Evolutionary conservation across 2,888 invertebrate genomes (phyloP).

Genomic region (Phragmatobia fuliginosa): DNA sequence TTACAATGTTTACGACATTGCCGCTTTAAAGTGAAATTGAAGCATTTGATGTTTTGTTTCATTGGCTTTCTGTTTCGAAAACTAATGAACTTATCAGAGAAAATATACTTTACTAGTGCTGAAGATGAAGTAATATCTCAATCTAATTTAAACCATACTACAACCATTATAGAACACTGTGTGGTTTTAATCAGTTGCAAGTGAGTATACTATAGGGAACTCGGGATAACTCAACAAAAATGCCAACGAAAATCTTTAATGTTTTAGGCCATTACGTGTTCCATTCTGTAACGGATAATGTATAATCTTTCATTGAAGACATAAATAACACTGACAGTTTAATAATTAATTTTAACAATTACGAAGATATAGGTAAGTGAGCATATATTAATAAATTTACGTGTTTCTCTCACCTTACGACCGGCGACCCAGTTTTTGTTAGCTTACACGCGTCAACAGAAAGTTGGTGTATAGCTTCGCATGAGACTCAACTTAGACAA

Average conservation of each 20-base stretch:
- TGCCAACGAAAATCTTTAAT: not conserved
- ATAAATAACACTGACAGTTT: not conserved
- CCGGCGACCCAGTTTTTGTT: slow-evolving; percentile 24
- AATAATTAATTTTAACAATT: not conserved
- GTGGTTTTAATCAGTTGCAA: not conserved
- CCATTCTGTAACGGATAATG: not conserved
- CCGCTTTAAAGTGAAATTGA: not conserved
- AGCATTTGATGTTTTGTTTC: not conserved
- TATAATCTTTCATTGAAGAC: not conserved
- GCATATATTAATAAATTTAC: not conserved
- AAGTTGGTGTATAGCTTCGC: not conserved
- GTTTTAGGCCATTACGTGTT: not conserved
- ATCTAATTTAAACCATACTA: not conserved
- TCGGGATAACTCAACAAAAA: not conserved
- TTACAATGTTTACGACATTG: not conserved
- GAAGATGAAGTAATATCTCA: not conserved
- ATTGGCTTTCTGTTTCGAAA: not conserved
- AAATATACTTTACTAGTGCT: not conserved
- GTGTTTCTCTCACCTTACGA: not conserved
- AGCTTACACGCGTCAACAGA: slow-evolving; percentile 14
- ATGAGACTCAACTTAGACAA: not conserved
- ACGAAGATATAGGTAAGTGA: not conserved
- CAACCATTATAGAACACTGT: too few species aligned
- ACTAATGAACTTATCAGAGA: not conserved
- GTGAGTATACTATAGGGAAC: not conserved